Conservation (phyloP, 2,113 vertebrate species). For the Dasyurus viverrinus region DNA sequence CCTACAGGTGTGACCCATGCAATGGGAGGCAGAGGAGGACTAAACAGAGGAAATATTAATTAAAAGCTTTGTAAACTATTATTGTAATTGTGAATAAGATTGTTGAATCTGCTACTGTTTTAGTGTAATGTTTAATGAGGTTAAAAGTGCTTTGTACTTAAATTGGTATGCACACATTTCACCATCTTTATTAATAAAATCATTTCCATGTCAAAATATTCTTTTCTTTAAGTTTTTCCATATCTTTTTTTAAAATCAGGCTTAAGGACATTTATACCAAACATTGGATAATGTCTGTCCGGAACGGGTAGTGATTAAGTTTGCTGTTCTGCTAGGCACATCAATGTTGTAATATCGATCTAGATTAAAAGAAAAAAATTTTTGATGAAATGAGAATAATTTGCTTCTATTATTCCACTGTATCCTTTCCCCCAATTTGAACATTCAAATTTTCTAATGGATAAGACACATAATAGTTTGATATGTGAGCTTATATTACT, state of each 20-base stretch:
- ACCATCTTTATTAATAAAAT: conserved; percentile 94
- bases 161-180: conserved; percentile 81
- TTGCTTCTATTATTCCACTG: conserved; percentile 10
- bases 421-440: conserved; percentile 23
- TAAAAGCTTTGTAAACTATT: conserved; percentile 76
- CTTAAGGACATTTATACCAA: conserved; percentile 91
- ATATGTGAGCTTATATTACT: neutral
- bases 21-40: conserved; percentile 90
- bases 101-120: conserved; percentile 75
- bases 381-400: conserved; percentile 34
- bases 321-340: conserved; percentile 84
- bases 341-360: conserved; percentile 91
- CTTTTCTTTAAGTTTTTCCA: conserved; percentile 54
- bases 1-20: conserved; percentile 87
- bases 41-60: conserved; percentile 91
- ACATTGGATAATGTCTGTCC: conserved; percentile 87
- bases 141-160: conserved; percentile 84
- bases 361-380: conserved; percentile 77
- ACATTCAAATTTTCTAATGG: conserved; percentile 34
- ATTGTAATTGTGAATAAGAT: conserved; percentile 78
- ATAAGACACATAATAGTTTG: neutral
- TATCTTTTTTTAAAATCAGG: conserved; percentile 61
- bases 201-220: conserved; percentile 73
- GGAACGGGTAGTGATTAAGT: conserved; percentile 81
- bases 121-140: conserved; percentile 76